A percentile compares a stretch with the other conserved stretches of the same genome.
phyloP scores from a whole-genome alignment of 2,888 invertebrate species.

The Parnassius mnemosyne region DNA sequence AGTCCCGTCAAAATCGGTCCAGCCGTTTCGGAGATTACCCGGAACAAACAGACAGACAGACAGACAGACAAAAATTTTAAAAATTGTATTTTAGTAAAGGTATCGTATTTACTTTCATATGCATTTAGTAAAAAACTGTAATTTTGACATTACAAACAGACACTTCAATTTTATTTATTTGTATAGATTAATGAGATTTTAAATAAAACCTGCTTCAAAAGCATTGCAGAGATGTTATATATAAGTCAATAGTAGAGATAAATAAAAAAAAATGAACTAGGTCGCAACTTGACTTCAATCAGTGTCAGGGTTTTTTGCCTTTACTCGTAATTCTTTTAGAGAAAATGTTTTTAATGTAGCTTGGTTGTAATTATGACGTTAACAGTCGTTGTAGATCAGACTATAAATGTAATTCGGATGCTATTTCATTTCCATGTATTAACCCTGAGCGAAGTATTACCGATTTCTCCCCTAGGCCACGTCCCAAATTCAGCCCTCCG shows the following conservation, averaged over 20 bases:
- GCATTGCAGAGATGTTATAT: conserved; percentile 1
- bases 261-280: conserved; percentile 10
- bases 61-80: too few species aligned
- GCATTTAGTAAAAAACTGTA: too few species aligned
- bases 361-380: conserved; percentile 1
- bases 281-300: conserved; percentile 19
- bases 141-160: too few species aligned
- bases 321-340: not conserved
- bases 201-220: conserved; percentile 2
- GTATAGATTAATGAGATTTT: not conserved
- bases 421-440: conserved; percentile 12
- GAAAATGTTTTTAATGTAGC: conserved; percentile 3
- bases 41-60: too few species aligned
- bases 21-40: too few species aligned
- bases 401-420: conserved; percentile 12
- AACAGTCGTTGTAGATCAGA: not conserved
- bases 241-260: too few species aligned
- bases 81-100: too few species aligned
- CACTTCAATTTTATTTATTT: too few species aligned
- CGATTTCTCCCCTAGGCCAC: conserved; percentile 56
- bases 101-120: too few species aligned
- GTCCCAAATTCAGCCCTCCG: conserved; percentile 74
- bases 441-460: conserved; percentile 11
- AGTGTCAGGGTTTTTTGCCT: conserved; percentile 15
- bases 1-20: too few species aligned